Base-by-base conservation (phyloP, 2,888 invertebrate species). In the Papilio gigon region DNA sequence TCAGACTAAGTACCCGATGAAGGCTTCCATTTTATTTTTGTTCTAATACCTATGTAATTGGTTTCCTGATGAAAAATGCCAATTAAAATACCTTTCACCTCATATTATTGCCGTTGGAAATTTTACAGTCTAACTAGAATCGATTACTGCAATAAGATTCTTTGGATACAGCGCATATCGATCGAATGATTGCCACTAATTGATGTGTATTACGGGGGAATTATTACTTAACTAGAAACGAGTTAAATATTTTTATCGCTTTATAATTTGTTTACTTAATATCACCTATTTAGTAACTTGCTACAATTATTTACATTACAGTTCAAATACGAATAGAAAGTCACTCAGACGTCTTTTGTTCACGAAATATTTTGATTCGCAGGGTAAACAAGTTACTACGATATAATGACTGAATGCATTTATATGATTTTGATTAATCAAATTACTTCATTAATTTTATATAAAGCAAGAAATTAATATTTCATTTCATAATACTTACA, bases 71-170 rank as follows among this genome's bases (percentile, higher is more conserved):
- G 44, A 58, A 42, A 56, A 40, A 58, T 40, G 42, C 53, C 56
- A 68, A 63, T 68, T 63, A 68, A 68, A 68, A 68, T 47, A 58
- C 63, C 68, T 63, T 58, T 68, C 58, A 58, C 58, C 37, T 44
- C 40, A 33, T 63, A 44, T 68, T 22, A 56, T 53, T 62, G 58
- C 58, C 8, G n/a, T 17, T 27, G 63, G 58, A 35, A 58, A 44
- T 63, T 44, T 58, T 40, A 27, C 20, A 27, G 14, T 37, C 37
- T 58, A 27, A 58, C 63, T 58, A 63, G 50, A 47, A 63, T 63
- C 58, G 37, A 68, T 68, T 63, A 68, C 25, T 11, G 25, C 58
- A 58, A 63, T 68, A 63, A 63, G 44, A 68, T 63, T 63, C 58
- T 33, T 33, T 1, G 12, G 33, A 42, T 62, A 56, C 12, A 20